Percentiles rank a stretch among this genome's conserved stretches.
Evolutionary conservation across 2,888 invertebrate species (phyloP).

Genomic region (Euzetes globulus): DNA sequence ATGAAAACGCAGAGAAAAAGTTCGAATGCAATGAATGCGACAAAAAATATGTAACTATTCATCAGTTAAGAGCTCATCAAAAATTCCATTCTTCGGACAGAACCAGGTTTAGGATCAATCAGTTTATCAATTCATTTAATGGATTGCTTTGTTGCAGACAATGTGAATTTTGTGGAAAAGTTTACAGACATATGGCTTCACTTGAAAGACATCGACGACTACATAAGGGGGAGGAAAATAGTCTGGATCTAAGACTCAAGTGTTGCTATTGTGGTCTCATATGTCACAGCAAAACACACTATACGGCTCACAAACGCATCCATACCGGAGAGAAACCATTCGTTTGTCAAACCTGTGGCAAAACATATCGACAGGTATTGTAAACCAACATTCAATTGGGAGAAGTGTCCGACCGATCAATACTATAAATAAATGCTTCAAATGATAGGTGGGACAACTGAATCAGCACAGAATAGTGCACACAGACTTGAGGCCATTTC

Average conservation of each 20-base stretch:
- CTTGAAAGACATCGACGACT: slow-evolving; percentile 5
- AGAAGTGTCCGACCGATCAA: not conserved
- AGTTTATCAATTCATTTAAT: too few relatives aligned
- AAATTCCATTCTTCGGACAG: not conserved
- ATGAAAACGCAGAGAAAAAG: not conserved
- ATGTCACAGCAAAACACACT: slow-evolving; percentile 1
- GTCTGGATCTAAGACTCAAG: not conserved
- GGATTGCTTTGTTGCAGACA: slow-evolving; percentile 8
- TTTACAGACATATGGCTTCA: not conserved
- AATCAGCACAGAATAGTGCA: slow-evolving; percentile 2
- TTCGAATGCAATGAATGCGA: slow-evolving; percentile 11
- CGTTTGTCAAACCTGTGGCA: not conserved
- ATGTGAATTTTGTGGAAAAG: slow-evolving; percentile 22
- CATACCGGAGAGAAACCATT: slow-evolving; percentile 5
- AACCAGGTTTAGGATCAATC: not conserved
- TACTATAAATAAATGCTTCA: not conserved
- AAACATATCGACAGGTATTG: not conserved
- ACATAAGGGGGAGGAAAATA: slow-evolving; percentile 3
- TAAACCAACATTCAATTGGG: too few relatives aligned
- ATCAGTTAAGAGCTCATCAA: not conserved
- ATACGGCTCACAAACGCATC: slow-evolving; percentile 2
- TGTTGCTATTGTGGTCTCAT: not conserved
- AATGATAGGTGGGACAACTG: not conserved
- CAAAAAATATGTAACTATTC: not conserved
- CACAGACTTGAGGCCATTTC: slow-evolving; percentile 1